A percentile compares a stretch with the other conserved stretches of the same genome.
Conservation (phyloP, 2,888 invertebrate genomes). For the Stenolophus ochropezus region DNA sequence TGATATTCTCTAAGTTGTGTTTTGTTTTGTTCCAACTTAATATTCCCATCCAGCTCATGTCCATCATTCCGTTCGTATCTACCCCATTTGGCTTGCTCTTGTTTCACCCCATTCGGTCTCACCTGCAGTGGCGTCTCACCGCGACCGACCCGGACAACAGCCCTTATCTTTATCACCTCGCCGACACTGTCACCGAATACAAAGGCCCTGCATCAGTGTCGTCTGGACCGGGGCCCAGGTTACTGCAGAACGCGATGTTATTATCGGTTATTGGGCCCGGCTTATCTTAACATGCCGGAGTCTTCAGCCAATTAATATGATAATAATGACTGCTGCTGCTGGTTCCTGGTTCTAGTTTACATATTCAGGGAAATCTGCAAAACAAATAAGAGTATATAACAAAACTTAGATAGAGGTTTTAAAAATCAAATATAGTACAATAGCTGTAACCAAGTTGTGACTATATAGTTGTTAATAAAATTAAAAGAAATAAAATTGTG, state of each 20-base stretch:
- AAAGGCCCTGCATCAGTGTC: background rate
- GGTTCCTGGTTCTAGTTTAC: background rate
- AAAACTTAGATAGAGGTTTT: background rate
- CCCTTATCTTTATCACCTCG: constrained; percentile 36
- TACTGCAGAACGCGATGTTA: constrained; percentile 3
- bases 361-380: background rate
- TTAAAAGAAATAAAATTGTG: too few species aligned
- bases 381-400: background rate
- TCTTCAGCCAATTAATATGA: background rate
- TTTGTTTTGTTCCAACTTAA: background rate
- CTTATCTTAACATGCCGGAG: background rate
- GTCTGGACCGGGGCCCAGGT: background rate
- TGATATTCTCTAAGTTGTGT: too few species aligned
- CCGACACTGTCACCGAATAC: constrained; percentile 16
- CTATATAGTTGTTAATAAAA: too few species aligned
- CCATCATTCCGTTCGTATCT: background rate
- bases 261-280: constrained; percentile 18
- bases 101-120: background rate
- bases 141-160: background rate
- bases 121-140: background rate
- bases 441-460: too few species aligned
- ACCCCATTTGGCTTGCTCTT: background rate
- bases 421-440: too few species aligned
- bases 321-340: background rate
- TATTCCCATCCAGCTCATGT: background rate